Evolutionary conservation across 1,140 invertebrate genomes (phyloP).

Genomic region (Diorhabda carinulata): DNA sequence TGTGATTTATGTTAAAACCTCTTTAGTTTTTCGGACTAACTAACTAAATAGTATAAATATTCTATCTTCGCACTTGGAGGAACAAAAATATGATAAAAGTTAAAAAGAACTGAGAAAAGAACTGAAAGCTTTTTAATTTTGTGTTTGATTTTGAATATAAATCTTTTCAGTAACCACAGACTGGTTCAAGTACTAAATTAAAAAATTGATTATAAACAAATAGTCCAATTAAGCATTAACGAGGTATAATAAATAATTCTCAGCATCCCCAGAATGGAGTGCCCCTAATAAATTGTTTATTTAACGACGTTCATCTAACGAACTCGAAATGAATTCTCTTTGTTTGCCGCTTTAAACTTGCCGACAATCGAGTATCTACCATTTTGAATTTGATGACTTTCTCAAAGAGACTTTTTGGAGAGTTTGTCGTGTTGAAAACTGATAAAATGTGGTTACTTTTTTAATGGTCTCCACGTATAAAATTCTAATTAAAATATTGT

Average conservation of each 20-base stretch:
- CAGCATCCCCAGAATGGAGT: not conserved
- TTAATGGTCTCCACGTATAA: too few relatives aligned
- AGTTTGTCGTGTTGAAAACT: not conserved
- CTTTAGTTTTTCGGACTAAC: too few relatives aligned
- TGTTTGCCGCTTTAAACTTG: not conserved
- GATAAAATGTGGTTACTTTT: too few relatives aligned
- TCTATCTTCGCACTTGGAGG: too few relatives aligned
- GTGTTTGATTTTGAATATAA: too few relatives aligned
- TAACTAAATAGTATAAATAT: too few relatives aligned
- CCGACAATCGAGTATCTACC: not conserved
- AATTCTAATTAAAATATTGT: too few relatives aligned
- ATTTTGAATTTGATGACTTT: not conserved
- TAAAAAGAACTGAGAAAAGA: too few relatives aligned
- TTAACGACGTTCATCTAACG: not conserved
- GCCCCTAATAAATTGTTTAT: not conserved
- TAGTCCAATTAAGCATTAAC: not conserved
- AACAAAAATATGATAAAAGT: too few relatives aligned
- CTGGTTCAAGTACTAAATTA: not conserved
- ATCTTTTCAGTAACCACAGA: too few relatives aligned
- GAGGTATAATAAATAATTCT: not conserved
- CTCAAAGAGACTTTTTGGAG: not conserved
- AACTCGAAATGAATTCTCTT: slow-evolving; percentile 2
- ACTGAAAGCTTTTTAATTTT: too few relatives aligned
- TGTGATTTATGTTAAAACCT: too few relatives aligned
- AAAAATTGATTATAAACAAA: not conserved